phyloP scores from a whole-genome alignment of 2,797 vertebrate species.

The Rhinichthys osculus region DNA sequence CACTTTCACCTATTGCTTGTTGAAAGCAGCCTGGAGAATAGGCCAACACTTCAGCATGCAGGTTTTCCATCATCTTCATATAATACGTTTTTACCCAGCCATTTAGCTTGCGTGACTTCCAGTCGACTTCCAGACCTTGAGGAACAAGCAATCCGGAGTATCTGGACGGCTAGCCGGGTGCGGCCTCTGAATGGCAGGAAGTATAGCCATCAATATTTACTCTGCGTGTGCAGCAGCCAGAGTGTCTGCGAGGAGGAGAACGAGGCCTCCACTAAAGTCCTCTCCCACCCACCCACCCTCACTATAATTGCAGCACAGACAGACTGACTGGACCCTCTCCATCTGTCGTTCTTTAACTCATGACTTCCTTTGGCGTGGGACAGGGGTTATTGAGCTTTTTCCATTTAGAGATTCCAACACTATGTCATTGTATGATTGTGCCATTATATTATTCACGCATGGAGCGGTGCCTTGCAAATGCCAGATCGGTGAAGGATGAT shows the following conservation, averaged over 20 bases:
- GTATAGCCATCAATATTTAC: conserved; percentile 86
- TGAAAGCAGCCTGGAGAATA: background rate
- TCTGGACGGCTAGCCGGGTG: conserved; percentile 72
- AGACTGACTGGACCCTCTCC: conserved; percentile 80
- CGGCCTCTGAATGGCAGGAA: conserved; percentile 84
- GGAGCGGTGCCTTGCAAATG: background rate
- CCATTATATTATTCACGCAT: conserved; percentile 30
- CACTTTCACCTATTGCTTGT: background rate
- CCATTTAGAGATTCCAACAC: conserved; percentile 46
- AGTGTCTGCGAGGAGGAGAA: conserved; percentile 64
- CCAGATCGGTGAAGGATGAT: background rate
- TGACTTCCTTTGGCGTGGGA: conserved; percentile 73
- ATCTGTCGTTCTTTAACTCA: conserved; percentile 77
- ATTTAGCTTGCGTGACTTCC: conserved; percentile 70
- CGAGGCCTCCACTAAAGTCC: conserved; percentile 65
- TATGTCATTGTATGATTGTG: conserved; percentile 33
- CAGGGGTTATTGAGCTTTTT: conserved; percentile 10
- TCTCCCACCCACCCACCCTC: conserved; percentile 73
- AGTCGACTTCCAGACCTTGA: conserved; percentile 67
- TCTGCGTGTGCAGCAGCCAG: conserved; percentile 71
- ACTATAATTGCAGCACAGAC: conserved; percentile 76
- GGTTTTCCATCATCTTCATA: background rate
- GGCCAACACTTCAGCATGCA: background rate
- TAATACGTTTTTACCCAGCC: conserved; percentile 18
- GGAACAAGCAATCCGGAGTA: conserved; percentile 78